Percentiles rank a stretch among this genome's conserved stretches.
Conservation (phyloP, 2,797 vertebrate species). For the Melanotaenia trifasciata region DNA sequence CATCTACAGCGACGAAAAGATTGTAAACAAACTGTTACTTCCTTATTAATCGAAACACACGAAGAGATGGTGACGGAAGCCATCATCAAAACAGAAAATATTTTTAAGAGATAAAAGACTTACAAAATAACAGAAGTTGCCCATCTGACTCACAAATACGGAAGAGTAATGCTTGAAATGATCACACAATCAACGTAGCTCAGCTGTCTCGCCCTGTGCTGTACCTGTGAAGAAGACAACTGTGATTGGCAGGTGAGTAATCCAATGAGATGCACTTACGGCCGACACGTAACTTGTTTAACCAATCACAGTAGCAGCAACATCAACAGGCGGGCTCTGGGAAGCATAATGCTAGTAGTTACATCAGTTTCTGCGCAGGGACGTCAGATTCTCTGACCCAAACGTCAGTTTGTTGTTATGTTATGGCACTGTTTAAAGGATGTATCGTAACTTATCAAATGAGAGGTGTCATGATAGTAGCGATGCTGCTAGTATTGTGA, state of each 20-base stretch:
- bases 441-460: no score
- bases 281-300: accelerated
- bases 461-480: no score
- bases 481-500: neutral
- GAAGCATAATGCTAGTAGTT: conserved; percentile 43
- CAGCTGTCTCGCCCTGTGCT: neutral
- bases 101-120: conserved; percentile 5
- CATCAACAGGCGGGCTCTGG: conserved; percentile 3
- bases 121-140: conserved; percentile 4
- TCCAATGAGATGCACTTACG: conserved; percentile 47
- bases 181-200: conserved; percentile 34
- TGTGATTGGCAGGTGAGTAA: conserved; percentile 22
- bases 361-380: conserved; percentile 37
- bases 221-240: neutral
- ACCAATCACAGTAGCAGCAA: conserved; percentile 52
- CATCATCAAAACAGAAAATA: neutral
- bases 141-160: neutral
- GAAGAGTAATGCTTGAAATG: conserved; percentile 4
- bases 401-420: neutral
- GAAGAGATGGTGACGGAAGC: neutral
- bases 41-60: conserved; percentile 10
- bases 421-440: neutral
- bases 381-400: conserved; percentile 1
- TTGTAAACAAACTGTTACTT: conserved; percentile 51
- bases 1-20: neutral